These are phyloP conservation scores for Hecatera dysodea DNA, from an alignment of 2,888 invertebrate species.

Conservation along the genomic window DNA sequence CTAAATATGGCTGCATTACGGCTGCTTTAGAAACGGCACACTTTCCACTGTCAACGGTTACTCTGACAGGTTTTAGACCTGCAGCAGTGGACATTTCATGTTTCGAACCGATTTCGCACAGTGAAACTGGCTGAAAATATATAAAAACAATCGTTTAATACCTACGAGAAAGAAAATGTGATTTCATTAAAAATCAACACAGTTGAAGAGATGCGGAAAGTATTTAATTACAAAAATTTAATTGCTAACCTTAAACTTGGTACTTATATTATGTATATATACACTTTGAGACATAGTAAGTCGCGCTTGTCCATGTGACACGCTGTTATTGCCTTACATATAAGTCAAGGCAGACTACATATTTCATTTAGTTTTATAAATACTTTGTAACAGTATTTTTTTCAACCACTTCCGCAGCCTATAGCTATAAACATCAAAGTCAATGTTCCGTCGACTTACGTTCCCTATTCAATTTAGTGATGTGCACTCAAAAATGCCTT, in stretches of 20 bases:
- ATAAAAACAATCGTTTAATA: neutral
- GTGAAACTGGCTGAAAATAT: slow-evolving; percentile 15
- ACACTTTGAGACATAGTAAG: slow-evolving; percentile 13
- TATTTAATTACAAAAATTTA: neutral
- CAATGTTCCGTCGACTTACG: slow-evolving; percentile 39
- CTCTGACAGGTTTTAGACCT: slow-evolving; percentile 20
- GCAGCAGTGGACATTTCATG: slow-evolving; percentile 20
- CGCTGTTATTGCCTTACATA: slow-evolving; percentile 38
- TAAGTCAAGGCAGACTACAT: slow-evolving; percentile 58
- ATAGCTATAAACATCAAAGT: slow-evolving; percentile 43
- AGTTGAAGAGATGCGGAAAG: neutral
- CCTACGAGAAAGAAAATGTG: neutral
- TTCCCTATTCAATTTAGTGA: slow-evolving; percentile 12
- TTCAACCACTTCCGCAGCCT: slow-evolving; percentile 53
- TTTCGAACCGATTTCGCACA: slow-evolving; percentile 11
- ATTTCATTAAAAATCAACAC: neutral
- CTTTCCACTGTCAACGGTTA: slow-evolving; percentile 14
- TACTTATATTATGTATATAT: too few species aligned
- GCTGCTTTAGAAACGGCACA: slow-evolving; percentile 56
- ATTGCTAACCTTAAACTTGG: slow-evolving; percentile 13
- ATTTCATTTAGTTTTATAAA: slow-evolving; percentile 44
- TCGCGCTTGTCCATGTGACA: slow-evolving; percentile 15
- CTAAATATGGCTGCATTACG: slow-evolving; percentile 64
- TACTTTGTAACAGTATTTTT: slow-evolving; percentile 37
- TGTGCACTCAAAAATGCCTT: slow-evolving; percentile 12